Conservation (phyloP, 2,797 vertebrate species). For the Menidia menidia region DNA sequence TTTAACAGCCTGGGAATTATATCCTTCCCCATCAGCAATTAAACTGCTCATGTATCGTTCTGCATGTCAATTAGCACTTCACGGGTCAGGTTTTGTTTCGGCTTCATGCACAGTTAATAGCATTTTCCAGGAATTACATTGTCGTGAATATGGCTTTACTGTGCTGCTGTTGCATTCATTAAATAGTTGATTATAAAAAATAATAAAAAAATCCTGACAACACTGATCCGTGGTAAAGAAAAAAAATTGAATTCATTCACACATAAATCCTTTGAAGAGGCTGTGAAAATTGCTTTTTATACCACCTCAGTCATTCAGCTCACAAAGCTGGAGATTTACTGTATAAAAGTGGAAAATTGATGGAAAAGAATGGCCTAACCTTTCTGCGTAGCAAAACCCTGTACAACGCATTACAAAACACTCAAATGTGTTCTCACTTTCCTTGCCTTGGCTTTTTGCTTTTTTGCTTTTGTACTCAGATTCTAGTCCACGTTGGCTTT, state of each 20-base stretch:
- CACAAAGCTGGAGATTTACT: background rate
- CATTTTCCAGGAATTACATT: conserved; percentile 25
- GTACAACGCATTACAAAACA: conserved; percentile 30
- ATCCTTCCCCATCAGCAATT: conserved; percentile 56
- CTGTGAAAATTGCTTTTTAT: conserved; percentile 12
- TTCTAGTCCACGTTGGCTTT: conserved; percentile 95
- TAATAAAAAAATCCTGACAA: conserved; percentile 25
- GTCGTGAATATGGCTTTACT: conserved; percentile 76
- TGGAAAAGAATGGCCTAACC: background rate
- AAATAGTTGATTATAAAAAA: conserved; percentile 12
- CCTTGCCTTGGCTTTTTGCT: background rate
- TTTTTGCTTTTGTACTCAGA: conserved; percentile 86
- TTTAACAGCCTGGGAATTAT: conserved; percentile 52
- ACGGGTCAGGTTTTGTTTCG: conserved; percentile 49
- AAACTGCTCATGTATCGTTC: conserved; percentile 28
- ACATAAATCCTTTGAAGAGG: conserved; percentile 13
- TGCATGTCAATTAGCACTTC: conserved; percentile 60
- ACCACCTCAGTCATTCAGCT: conserved; percentile 19
- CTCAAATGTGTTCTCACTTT: background rate
- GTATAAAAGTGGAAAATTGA: conserved; percentile 4
- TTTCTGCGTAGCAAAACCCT: background rate
- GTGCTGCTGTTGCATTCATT: conserved; percentile 25
- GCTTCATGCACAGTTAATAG: conserved; percentile 36
- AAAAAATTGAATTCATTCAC: conserved; percentile 35
- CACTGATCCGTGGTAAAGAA: conserved; percentile 21